Percentiles rank a stretch among this genome's conserved stretches.
These are phyloP conservation scores for Eledona agricola DNA, from an alignment of 2,888 invertebrate species.

Conservation along the genomic window DNA sequence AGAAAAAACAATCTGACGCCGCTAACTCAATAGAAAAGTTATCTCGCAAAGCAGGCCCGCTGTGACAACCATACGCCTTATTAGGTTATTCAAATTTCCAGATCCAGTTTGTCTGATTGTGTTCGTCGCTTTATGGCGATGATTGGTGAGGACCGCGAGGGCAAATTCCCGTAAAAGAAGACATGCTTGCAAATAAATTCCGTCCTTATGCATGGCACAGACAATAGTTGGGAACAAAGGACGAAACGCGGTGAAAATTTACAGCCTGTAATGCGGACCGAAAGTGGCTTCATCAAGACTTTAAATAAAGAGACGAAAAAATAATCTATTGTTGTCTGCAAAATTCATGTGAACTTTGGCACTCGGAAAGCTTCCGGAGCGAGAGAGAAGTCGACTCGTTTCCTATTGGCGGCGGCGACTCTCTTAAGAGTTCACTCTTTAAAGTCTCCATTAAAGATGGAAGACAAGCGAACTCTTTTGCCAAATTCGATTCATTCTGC, in stretches of 20 bases:
- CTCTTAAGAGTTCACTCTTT: constrained; percentile 40
- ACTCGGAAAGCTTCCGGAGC: constrained; percentile 46
- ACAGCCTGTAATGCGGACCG: constrained; percentile 29
- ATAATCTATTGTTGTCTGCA: constrained; percentile 47
- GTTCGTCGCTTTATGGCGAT: constrained; percentile 21
- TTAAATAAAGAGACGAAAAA: constrained; percentile 42
- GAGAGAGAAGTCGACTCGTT: constrained; percentile 16
- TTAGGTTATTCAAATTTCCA: constrained; percentile 51
- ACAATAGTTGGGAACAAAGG: constrained; percentile 29
- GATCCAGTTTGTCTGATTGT: constrained; percentile 46
- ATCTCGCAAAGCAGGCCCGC: constrained; percentile 42
- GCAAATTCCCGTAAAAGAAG: constrained; percentile 8
- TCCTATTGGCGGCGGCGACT: constrained; percentile 35
- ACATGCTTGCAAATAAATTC: constrained; percentile 26
- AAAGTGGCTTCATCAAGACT: constrained; percentile 39
- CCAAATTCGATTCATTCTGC: constrained; percentile 44
- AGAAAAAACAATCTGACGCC: constrained; percentile 51
- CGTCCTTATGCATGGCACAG: constrained; percentile 26
- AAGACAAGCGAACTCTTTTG: constrained; percentile 45
- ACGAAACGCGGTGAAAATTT: constrained; percentile 27
- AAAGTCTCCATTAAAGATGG: constrained; percentile 40
- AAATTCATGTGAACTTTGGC: constrained; percentile 49
- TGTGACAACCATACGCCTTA: constrained; percentile 44
- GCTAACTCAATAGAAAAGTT: constrained; percentile 55
- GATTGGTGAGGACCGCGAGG: constrained; percentile 9